Base-by-base conservation (phyloP, 2,888 invertebrate species). In the Tachina fera region DNA sequence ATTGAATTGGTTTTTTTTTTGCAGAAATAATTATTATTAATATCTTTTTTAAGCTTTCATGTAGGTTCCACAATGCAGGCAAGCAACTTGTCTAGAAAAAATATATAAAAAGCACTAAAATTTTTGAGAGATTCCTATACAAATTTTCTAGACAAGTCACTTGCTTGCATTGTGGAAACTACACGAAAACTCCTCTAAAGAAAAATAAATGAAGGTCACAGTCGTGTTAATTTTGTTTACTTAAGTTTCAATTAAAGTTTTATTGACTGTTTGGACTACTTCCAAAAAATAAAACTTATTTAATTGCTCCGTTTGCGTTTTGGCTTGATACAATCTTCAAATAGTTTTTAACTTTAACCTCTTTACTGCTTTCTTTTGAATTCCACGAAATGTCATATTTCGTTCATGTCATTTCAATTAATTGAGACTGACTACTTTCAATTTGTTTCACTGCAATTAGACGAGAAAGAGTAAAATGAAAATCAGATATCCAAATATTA, bases 381-480 rank as follows among this genome's bases (percentile, higher is more conserved):
- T 41, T 67, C 41, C 16, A 14, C 6, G 13, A 70, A n/a, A 49
- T 61, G 60, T 63, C 16, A 53, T 19, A 31, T 71, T 43, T 8
- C 16, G 43, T 43, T 22, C 8, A 72, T 49, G 72, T 74, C 65
- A 74, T 49, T 74, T 67, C 51, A 65, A 41, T 67, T 49, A 74
- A 80, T 67, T 65, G 79, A 43, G 72, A 72, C 39, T 49, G 47
- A 80, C 39, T 49, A 67, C 22, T 65, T 58, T 72, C 39, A 71
- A 16, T 71, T 39, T 51, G 51, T 63, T 70, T 16, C 9, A 61
- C 61, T 45, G 70, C 61, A 70, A 71, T 71, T 78, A 71, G 43
- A 53, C 16, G 19, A 19, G 45, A 43, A 76, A 70, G 31, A 61
- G 41, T 3, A 22, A 60, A 75, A 61, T 31, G 13, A 1, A 78